Percentiles rank a stretch among this genome's conserved stretches.
phyloP scores from a whole-genome alignment of 2,888 invertebrate genomes.

The Habroteleia sp. region DNA sequence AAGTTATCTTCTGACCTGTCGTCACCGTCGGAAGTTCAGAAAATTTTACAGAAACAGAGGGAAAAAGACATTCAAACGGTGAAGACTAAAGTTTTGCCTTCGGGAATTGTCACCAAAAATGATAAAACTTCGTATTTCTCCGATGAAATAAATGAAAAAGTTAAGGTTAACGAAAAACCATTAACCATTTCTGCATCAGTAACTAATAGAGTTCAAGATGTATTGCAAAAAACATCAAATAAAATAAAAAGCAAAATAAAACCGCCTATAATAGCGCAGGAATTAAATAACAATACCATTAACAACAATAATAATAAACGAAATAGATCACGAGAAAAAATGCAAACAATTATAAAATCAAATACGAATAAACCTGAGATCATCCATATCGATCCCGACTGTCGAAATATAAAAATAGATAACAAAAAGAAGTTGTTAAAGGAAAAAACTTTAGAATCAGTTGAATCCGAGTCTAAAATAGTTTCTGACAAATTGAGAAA shows the following conservation, averaged over 20 bases:
- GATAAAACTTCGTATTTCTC: slow-evolving; percentile 79
- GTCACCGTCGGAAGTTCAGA: slow-evolving; percentile 81
- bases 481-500: slow-evolving; percentile 41
- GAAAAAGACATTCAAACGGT: slow-evolving; percentile 64
- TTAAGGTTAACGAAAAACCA: slow-evolving; percentile 78
- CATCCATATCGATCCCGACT: slow-evolving; percentile 64
- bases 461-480: slow-evolving; percentile 25
- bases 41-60: slow-evolving; percentile 71
- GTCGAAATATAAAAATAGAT: slow-evolving; percentile 52
- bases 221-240: slow-evolving; percentile 71
- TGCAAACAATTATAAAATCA: slow-evolving; percentile 75
- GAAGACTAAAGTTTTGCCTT: slow-evolving; percentile 67
- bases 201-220: slow-evolving; percentile 76
- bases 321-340: slow-evolving; percentile 74
- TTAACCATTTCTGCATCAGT: slow-evolving; percentile 81
- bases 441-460: slow-evolving; percentile 52
- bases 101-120: slow-evolving; percentile 80
- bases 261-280: slow-evolving; percentile 22
- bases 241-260: slow-evolving; percentile 26
- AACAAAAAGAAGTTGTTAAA: slow-evolving; percentile 59
- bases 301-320: slow-evolving; percentile 64
- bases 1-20: slow-evolving; percentile 83
- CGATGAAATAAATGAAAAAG: slow-evolving; percentile 68
- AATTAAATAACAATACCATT: slow-evolving; percentile 44
- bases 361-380: slow-evolving; percentile 68